These are phyloP conservation scores for Aselliscus stoliczkanus DNA, from an alignment of 2,797 vertebrate species.

Conservation along the genomic window DNA sequence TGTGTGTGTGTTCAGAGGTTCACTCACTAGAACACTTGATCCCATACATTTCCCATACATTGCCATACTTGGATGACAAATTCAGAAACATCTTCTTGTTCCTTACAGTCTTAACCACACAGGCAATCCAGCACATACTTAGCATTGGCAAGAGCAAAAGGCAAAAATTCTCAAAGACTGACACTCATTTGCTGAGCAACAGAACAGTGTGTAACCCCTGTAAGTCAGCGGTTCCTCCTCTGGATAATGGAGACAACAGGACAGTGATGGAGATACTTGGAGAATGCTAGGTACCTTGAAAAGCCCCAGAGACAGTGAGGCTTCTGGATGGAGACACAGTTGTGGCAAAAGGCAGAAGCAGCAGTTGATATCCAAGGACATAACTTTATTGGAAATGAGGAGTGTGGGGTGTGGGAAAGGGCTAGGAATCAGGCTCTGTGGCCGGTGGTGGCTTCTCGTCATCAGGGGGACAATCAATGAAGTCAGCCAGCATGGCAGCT, in stretches of 20 bases:
- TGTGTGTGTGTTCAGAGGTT: neutral
- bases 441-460: conserved; percentile 82
- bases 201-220: neutral
- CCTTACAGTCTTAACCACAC: neutral
- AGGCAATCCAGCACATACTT: neutral
- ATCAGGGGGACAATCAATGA: conserved; percentile 91
- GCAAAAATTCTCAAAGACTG: neutral
- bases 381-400: conserved; percentile 66
- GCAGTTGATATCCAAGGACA: neutral
- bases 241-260: neutral
- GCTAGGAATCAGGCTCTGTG: conserved; percentile 55
- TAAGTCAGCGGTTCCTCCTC: neutral
- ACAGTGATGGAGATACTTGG: neutral
- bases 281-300: neutral
- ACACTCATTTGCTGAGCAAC: neutral
- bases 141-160: neutral
- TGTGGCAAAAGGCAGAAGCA: conserved; percentile 8
- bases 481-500: conserved; percentile 93
- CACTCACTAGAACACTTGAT: neutral
- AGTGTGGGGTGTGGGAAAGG: neutral
- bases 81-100: neutral
- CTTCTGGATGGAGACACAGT: neutral
- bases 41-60: no score
- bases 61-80: neutral
- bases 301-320: neutral